Evolutionary conservation across 2,113 vertebrate genomes (phyloP), one percentile per base, ranked within the genome.

Genomic region (Alectura lathami): DNA sequence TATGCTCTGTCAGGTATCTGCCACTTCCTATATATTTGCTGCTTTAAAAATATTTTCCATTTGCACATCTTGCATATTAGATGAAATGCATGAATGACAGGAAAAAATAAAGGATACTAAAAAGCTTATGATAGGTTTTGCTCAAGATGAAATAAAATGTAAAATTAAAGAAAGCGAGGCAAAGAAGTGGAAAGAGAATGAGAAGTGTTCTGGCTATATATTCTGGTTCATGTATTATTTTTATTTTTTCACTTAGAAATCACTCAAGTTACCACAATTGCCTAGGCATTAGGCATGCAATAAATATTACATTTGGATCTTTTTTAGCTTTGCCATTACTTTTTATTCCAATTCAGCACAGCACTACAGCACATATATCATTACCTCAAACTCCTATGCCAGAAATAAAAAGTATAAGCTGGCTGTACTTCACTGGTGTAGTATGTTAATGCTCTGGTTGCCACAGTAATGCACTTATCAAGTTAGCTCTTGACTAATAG

Each of bases 381-480:
- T 9, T 34, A 63, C 30, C 7, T 22, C 84, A 69, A 72, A 73
- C 23, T 69, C 17, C 62, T 82, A 3, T 45, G 43, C 16, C 36
- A 78, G 51, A 82, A 82, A 92, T 30, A 74, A 48, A 48, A 64
- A 73, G 40, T 48, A 51, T 17, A 76, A 89, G 3, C 60, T 79
- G 67, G 70, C 40, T 85, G 27, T 56, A 54, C 40, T 91, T 79
- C 56, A 23, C 72, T 87, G 36, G 53, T 82, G 75, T 47, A 68
- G 29, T 53, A 80, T 68, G 74, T 83, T 83, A 85, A 95, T 89
- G n/a, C 84, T 86, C 73, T 74, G 67, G 89, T 96, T 95, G 87
- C 87, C 89, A 91, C 64, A 85, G 94, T 10, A 3, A 89, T 83
- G 75, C 30, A 30, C 50, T 85, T 94, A 87, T 2, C 0, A 5